Percentiles rank a stretch among this genome's conserved stretches.
These are phyloP conservation scores for Oxyscelio sp. DNA, from an alignment of 2,888 invertebrate species.

Conservation along the genomic window DNA sequence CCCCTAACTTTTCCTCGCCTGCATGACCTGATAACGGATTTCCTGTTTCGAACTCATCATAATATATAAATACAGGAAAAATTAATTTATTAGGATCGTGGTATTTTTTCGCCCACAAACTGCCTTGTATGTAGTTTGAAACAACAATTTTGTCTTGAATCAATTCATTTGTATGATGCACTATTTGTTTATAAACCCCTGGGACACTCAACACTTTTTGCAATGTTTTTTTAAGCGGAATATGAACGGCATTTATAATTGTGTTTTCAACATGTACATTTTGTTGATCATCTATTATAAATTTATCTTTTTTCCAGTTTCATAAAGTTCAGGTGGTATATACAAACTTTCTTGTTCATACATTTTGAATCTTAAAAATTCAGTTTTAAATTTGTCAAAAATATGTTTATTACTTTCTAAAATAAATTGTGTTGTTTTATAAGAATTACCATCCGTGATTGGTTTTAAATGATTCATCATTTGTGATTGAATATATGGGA, in stretches of 20 bases:
- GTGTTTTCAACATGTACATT: constrained; percentile 37
- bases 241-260: constrained; percentile 56
- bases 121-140: constrained; percentile 45
- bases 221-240: constrained; percentile 54
- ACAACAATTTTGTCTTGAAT: too few species aligned
- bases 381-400: constrained; percentile 50
- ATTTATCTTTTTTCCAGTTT: constrained; percentile 40
- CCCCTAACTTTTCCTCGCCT: constrained; percentile 57
- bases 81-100: too few species aligned
- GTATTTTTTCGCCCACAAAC: constrained; percentile 56
- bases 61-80: constrained; percentile 37
- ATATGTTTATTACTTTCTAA: constrained; percentile 47
- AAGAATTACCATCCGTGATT: too few species aligned
- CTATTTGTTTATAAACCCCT: too few species aligned
- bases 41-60: too few species aligned
- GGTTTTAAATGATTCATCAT: too few species aligned
- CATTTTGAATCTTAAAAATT: constrained; percentile 43
- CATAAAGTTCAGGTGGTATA: constrained; percentile 49
- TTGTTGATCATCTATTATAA: constrained; percentile 9
- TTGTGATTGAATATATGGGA: too few species aligned
- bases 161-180: constrained; percentile 16
- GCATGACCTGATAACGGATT: constrained; percentile 43
- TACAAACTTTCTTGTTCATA: constrained; percentile 38
- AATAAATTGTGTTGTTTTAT: too few species aligned
- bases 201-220: constrained; percentile 8